These are phyloP conservation scores for Calliphora vicina DNA, from an alignment of 1,140 invertebrate species.

Conservation along the genomic window DNA sequence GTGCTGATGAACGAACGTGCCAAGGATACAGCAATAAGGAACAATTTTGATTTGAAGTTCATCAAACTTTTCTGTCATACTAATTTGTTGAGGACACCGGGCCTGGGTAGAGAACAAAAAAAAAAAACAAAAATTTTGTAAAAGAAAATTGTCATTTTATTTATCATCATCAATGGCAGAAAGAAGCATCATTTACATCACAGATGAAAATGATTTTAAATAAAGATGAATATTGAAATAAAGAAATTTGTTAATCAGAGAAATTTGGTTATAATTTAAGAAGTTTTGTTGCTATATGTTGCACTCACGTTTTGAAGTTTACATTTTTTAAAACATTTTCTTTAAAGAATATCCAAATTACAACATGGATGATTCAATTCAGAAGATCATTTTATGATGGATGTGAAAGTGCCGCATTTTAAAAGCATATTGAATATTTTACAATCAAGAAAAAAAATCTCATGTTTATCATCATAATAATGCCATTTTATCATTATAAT, in stretches of 20 bases:
- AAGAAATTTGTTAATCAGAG: background rate
- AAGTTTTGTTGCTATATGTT: too few relatives aligned
- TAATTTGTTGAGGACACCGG: background rate
- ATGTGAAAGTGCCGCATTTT: too few relatives aligned
- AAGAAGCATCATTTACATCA: background rate
- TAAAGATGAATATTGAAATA: background rate
- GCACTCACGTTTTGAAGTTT: too few relatives aligned
- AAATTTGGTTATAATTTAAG: too few relatives aligned
- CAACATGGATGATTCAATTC: too few relatives aligned
- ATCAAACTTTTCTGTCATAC: constrained; percentile 16
- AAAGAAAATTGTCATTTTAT: background rate
- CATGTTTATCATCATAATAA: too few relatives aligned
- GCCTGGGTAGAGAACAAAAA: background rate
- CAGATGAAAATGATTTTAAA: background rate
- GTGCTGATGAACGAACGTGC: background rate
- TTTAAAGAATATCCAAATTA: too few relatives aligned
- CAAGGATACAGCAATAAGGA: background rate
- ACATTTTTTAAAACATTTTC: too few relatives aligned
- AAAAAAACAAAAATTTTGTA: background rate
- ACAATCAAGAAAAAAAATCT: too few relatives aligned
- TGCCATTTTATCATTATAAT: too few relatives aligned
- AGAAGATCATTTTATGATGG: too few relatives aligned
- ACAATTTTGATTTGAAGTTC: constrained; percentile 22
- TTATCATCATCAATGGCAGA: background rate
- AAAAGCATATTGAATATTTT: too few relatives aligned